These are phyloP conservation scores for Ornithoptera priamus DNA, from an alignment of 2,888 invertebrate species.

Conservation along the genomic window DNA sequence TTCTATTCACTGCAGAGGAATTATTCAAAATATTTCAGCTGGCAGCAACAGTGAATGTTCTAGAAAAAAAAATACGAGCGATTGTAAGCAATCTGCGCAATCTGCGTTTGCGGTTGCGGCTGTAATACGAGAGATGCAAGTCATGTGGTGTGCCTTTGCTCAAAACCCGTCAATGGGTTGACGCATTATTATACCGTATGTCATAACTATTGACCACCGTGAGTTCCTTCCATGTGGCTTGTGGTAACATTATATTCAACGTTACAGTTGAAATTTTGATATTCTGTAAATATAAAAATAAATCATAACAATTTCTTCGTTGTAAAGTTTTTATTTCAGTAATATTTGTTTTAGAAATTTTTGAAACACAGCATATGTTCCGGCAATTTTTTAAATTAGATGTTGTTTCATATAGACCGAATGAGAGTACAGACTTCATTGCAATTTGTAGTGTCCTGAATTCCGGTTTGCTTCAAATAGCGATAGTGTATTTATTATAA, in stretches of 20 bases:
- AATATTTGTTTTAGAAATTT: too few species aligned
- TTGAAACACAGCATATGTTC: too few species aligned
- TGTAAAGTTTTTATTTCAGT: too few species aligned
- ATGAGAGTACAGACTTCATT: slow-evolving; percentile 31
- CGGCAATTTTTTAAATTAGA: not conserved
- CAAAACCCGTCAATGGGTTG: slow-evolving; percentile 55
- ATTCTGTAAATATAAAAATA: not conserved
- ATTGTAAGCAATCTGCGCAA: slow-evolving; percentile 59
- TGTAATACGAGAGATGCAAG: slow-evolving; percentile 52
- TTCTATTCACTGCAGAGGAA: slow-evolving; percentile 33
- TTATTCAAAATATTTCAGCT: slow-evolving; percentile 46
- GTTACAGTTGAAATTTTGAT: not conserved
- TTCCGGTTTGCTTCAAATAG: slow-evolving; percentile 38
- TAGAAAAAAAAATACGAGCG: slow-evolving; percentile 37
- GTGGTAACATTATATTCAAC: not conserved
- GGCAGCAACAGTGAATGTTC: slow-evolving; percentile 39
- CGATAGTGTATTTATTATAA: slow-evolving; percentile 27
- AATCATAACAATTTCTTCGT: too few species aligned
- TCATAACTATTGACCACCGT: slow-evolving; percentile 30
- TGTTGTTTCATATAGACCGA: slow-evolving; percentile 1
- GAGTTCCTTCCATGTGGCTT: slow-evolving; percentile 6
- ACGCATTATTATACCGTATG: slow-evolving; percentile 34
- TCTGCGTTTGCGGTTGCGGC: slow-evolving; percentile 60
- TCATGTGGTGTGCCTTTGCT: slow-evolving; percentile 62
- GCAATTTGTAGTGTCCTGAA: slow-evolving; percentile 42